Percentiles rank a stretch among this genome's conserved stretches.
Conservation (phyloP, 1,140 invertebrate species). For the Thrips palmi region DNA sequence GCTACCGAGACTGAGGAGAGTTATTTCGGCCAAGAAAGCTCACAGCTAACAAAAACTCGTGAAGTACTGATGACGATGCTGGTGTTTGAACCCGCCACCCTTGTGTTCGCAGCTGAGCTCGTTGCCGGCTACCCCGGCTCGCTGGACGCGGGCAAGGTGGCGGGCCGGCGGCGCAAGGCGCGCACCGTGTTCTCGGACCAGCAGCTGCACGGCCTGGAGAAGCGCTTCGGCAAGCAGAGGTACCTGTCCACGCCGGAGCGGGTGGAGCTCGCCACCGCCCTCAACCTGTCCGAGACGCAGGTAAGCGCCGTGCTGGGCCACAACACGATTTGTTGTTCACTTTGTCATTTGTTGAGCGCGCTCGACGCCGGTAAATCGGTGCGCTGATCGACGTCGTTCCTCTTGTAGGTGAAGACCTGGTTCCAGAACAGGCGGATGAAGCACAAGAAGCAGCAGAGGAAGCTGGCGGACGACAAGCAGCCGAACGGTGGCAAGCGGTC, state of each 20-base stretch:
- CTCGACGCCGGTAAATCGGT: too few species aligned
- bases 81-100: too few species aligned
- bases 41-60: too few species aligned
- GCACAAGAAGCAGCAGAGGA: constrained; percentile 85
- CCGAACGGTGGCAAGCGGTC: too few species aligned
- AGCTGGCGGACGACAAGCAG: constrained; percentile 39
- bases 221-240: constrained; percentile 86
- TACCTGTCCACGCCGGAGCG: constrained; percentile 94
- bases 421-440: constrained; percentile 96
- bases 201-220: constrained; percentile 84
- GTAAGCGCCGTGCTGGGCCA: constrained; percentile 21
- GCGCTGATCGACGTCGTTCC: constrained; percentile 7
- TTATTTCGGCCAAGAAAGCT: too few species aligned
- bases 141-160: too few species aligned
- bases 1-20: too few species aligned
- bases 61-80: too few species aligned
- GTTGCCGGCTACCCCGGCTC: too few species aligned
- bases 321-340: not conserved
- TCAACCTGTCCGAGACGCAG: constrained; percentile 93
- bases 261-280: constrained; percentile 76
- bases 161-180: constrained; percentile 78
- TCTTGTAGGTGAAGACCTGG: constrained; percentile 78
- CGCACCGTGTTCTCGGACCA: constrained; percentile 96
- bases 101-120: too few species aligned
- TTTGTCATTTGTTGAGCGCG: too few species aligned